Percentiles rank a stretch among this genome's conserved stretches.
Conservation (phyloP, 2,888 invertebrate species). For the Oligia fasciuncula region DNA sequence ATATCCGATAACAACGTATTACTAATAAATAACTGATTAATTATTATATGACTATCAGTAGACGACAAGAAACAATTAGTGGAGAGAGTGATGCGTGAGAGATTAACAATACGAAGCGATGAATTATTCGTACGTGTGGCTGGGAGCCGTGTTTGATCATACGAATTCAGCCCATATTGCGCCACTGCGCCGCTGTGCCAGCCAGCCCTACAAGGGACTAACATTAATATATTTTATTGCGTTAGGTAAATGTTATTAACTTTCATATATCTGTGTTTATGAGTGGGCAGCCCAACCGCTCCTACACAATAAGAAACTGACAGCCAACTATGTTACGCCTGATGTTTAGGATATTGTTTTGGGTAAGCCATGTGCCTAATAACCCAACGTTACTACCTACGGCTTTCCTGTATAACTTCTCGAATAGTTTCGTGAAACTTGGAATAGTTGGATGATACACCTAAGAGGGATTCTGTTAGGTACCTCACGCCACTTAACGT, state of each 20-base stretch:
- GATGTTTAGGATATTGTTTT: conserved; percentile 66
- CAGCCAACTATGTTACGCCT: conserved; percentile 54
- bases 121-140: conserved; percentile 63
- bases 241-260: conserved; percentile 78
- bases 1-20: conserved; percentile 55
- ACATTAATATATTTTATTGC: conserved; percentile 82
- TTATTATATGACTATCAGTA: conserved; percentile 59
- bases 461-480: conserved; percentile 38
- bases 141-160: conserved; percentile 58
- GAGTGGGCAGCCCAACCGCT: conserved; percentile 59
- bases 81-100: conserved; percentile 63
- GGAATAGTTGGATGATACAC: conserved; percentile 48
- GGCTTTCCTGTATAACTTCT: conserved; percentile 50
- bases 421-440: conserved; percentile 55
- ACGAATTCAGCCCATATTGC: conserved; percentile 65
- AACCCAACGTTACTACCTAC: conserved; percentile 42
- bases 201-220: conserved; percentile 71
- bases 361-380: conserved; percentile 61
- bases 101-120: conserved; percentile 64
- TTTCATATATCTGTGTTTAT: conserved; percentile 78
- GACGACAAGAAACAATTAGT: conserved; percentile 64
- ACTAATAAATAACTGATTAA: conserved; percentile 65
- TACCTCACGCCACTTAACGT: conserved; percentile 46
- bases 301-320: conserved; percentile 58
- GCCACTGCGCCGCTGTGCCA: conserved; percentile 52